Evolutionary conservation across 2,113 vertebrate genomes (phyloP), one percentile per base, ranked within the genome.

Genomic region (Alouatta palliata): DNA sequence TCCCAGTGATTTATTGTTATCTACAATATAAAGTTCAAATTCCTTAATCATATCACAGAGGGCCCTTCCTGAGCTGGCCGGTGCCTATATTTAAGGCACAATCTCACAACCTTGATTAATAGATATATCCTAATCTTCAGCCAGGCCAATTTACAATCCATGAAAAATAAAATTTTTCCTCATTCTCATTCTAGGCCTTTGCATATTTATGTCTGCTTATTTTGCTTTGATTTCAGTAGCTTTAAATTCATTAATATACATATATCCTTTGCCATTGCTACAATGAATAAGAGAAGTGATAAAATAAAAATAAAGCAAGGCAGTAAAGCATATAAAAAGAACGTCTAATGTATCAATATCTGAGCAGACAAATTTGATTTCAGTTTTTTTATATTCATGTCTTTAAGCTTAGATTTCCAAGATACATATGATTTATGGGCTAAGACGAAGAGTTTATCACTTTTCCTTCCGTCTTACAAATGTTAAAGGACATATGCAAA

Each of bases 361-460:
- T 66, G 25, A 90, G 35, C 25, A 82, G 47, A 70, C 87, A 89
- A n/a, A 97, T 84, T 95, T 90, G 66, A 79, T 61, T 92, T 81
- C 77, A 89, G 54, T 87, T 94, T 86, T 94, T 93, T 96, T 32
- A 30, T 90, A 71, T 84, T 93, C 66, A 70, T n/a, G 25, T 81
- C 16, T 49, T 84, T 87, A 88, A 93, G 52, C 43, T 85, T 88
- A 23, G 17, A 56, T 96, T 95, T 97, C 64, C 45, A 90, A 92
- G 19, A 68, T 3, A 84, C 56, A 54, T 8, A 8, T 87, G 70
- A 98, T 88, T 92, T 81, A 96, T 79, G 43, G 6, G 91, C 49
- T 94, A 45, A 30, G 19, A 96, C 6, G 17, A 82, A 75, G 30
- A 91, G 70, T 87, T 87, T 82, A 87, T 93, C 77, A 68, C n/a